A percentile compares a stretch with the other conserved stretches of the same genome.
These are phyloP conservation scores for Cuculus canorus DNA, from an alignment of 2,797 vertebrate species.

Conservation along the genomic window DNA sequence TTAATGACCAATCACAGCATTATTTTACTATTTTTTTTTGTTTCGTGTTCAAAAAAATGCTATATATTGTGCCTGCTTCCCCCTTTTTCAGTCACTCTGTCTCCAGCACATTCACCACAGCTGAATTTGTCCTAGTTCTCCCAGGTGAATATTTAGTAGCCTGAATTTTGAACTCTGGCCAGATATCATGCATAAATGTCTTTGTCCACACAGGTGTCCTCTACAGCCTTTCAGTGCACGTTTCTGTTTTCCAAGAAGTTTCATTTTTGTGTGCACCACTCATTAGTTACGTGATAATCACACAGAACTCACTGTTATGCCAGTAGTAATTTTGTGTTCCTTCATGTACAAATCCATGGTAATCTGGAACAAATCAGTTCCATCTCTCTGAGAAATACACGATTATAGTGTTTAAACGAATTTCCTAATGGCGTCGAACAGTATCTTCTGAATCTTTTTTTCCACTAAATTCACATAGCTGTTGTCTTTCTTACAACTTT, in stretches of 20 bases:
- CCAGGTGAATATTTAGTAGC: neutral
- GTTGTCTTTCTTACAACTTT: neutral
- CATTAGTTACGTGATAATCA: neutral
- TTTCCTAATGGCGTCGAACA: neutral
- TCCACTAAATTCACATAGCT: neutral
- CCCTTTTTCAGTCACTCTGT: neutral
- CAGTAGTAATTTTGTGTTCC: neutral
- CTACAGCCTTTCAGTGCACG: neutral
- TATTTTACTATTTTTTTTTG: neutral
- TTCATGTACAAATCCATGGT: neutral
- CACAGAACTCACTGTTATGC: neutral
- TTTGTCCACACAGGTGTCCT: neutral
- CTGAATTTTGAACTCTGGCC: neutral
- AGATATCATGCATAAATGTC: neutral
- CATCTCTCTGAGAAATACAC: neutral
- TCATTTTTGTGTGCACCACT: neutral
- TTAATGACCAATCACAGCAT: neutral
- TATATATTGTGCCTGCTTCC: neutral
- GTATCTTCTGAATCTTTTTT: neutral
- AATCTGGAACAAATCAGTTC: neutral
- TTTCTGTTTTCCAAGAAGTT: neutral
- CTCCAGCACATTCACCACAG: neutral
- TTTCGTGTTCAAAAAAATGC: neutral
- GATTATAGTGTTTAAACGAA: neutral
- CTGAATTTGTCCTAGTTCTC: neutral